A percentile compares a stretch with the other conserved stretches of the same genome.
Evolutionary conservation across 2,888 invertebrate genomes (phyloP).

Genomic region (Caenorhabditis uteleia): DNA sequence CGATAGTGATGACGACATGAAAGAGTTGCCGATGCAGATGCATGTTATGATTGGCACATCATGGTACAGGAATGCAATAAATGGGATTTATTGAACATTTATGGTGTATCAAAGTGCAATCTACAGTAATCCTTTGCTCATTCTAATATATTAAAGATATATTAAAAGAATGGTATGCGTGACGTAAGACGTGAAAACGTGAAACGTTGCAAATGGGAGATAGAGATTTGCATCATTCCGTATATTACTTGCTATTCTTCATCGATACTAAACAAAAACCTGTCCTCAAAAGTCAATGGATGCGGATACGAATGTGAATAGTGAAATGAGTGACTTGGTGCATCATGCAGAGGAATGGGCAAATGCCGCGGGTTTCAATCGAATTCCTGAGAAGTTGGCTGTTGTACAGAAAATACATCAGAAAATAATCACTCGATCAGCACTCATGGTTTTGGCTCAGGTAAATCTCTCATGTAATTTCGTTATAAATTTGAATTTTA

Average conservation of each 20-base stretch:
- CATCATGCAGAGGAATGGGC: constrained; percentile 16
- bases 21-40: too few species aligned
- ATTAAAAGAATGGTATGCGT: not conserved
- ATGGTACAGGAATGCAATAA: not conserved
- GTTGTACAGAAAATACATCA: constrained; percentile 3
- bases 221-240: not conserved
- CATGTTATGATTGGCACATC: constrained; percentile 4
- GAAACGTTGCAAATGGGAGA: not conserved
- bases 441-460: constrained; percentile 10
- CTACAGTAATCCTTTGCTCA: too few species aligned
- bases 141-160: too few species aligned
- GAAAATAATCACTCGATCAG: constrained; percentile 16
- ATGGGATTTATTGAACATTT: too few species aligned
- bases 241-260: not conserved
- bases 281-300: constrained; percentile 6
- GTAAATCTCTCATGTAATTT: too few species aligned
- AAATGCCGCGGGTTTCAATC: constrained; percentile 8
- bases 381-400: not conserved
- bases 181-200: too few species aligned
- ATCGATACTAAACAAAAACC: too few species aligned
- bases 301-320: constrained; percentile 4
- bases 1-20: too few species aligned
- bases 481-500: too few species aligned
- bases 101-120: too few species aligned
- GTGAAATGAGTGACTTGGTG: constrained; percentile 18